Evolutionary conservation across 1,140 invertebrate genomes (phyloP).

Genomic region (Bombyx mandarina): DNA sequence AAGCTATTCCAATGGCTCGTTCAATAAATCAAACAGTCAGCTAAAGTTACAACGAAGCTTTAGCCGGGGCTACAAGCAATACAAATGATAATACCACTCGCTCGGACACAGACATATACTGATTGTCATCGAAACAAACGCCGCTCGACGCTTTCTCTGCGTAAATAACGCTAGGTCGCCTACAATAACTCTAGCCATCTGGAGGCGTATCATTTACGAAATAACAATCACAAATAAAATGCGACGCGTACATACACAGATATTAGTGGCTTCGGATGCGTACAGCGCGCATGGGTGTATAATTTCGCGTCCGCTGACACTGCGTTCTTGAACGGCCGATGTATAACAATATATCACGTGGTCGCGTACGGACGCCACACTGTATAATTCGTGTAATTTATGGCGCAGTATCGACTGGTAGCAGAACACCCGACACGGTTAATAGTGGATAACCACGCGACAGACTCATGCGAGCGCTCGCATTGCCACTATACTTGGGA

Average conservation of each 20-base stretch:
- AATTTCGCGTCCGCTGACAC: constrained; percentile 63
- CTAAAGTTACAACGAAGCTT: constrained; percentile 22
- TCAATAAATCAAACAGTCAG: constrained; percentile 23
- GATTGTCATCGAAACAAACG: constrained; percentile 56
- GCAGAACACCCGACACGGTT: constrained; percentile 35
- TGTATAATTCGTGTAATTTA: constrained; percentile 68
- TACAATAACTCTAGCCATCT: constrained; percentile 45
- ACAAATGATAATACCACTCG: constrained; percentile 47
- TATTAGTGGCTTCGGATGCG: constrained; percentile 45
- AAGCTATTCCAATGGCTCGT: constrained; percentile 22
- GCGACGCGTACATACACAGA: constrained; percentile 19
- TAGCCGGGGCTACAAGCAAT: constrained; percentile 28
- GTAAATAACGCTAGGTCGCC: constrained; percentile 39
- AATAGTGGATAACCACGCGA: constrained; percentile 61
- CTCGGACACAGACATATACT: constrained; percentile 47
- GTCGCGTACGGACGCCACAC: constrained; percentile 38
- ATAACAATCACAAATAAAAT: constrained; percentile 62
- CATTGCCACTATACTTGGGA: constrained; percentile 5
- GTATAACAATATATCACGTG: constrained; percentile 64
- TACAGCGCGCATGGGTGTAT: constrained; percentile 49
- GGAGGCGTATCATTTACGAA: constrained; percentile 59
- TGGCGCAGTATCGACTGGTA: constrained; percentile 47
- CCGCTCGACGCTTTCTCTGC: constrained; percentile 26
- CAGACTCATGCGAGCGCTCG: constrained; percentile 32
- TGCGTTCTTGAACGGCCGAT: constrained; percentile 31